Evolutionary conservation across 2,113 vertebrate species (phyloP).

Genomic region (Tragelaphus scriptus): DNA sequence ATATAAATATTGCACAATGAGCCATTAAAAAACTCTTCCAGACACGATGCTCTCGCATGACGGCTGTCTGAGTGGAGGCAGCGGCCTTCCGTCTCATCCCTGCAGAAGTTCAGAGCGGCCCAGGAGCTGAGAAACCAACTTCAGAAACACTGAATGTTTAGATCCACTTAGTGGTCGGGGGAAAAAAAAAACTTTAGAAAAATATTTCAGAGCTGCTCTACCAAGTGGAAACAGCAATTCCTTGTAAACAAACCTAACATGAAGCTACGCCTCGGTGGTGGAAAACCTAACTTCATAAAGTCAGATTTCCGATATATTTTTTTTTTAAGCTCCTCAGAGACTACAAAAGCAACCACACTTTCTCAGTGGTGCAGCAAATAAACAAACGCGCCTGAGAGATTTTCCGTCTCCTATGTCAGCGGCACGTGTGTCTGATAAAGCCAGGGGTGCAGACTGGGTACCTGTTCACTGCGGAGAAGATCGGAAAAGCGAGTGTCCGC

Average conservation of each 20-base stretch:
- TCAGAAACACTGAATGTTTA: conserved; percentile 84
- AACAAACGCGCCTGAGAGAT: conserved; percentile 73
- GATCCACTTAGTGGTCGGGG: conserved; percentile 85
- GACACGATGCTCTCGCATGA: conserved; percentile 4
- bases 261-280: conserved; percentile 76
- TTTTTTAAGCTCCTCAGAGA: conserved; percentile 72
- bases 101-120: conserved; percentile 75
- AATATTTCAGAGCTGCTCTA: conserved; percentile 68
- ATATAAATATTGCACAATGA: conserved; percentile 46
- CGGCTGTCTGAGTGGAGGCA: conserved; percentile 45
- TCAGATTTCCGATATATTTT: conserved; percentile 72
- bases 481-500: not conserved
- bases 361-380: conserved; percentile 74
- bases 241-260: conserved; percentile 84
- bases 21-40: conserved; percentile 48
- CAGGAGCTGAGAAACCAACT: conserved; percentile 80
- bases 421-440: conserved; percentile 57
- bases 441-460: not conserved
- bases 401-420: conserved; percentile 77
- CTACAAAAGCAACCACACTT: conserved; percentile 70
- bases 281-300: conserved; percentile 82
- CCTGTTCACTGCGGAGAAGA: not conserved
- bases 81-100: conserved; percentile 62
- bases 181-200: not conserved
- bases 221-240: conserved; percentile 83